Conservation (phyloP, 2,113 vertebrate genomes). For the Notiomystis cincta region DNA sequence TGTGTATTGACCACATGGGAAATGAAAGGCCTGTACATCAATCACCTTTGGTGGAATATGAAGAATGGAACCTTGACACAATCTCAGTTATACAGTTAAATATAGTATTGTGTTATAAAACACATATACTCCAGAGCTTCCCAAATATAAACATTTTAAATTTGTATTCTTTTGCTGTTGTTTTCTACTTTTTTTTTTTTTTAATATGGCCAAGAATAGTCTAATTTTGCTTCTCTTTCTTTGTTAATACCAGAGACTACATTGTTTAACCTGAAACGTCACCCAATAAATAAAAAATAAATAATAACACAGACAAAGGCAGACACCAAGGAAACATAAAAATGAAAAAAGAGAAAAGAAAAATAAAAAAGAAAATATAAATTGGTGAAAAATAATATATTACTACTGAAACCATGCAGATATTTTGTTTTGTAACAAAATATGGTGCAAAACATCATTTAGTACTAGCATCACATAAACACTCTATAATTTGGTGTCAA, state of each 20-base stretch:
- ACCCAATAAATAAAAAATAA: not conserved
- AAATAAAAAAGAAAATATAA: not conserved
- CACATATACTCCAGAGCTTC: not conserved
- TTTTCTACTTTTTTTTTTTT: not conserved
- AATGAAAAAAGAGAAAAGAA: rapidly evolving
- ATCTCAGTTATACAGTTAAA: not conserved
- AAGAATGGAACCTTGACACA: not conserved
- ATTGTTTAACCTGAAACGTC: not conserved
- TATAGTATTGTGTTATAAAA: not conserved
- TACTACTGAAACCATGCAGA: not conserved
- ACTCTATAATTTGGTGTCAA: not conserved
- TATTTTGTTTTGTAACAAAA: not conserved
- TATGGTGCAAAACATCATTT: not conserved
- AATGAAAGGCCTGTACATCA: not conserved
- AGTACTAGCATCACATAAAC: rapidly evolving
- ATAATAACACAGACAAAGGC: not conserved
- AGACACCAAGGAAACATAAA: not conserved
- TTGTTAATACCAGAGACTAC: not conserved
- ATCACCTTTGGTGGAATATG: not conserved
- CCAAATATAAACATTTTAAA: not conserved
- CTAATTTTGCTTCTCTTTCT: not conserved
- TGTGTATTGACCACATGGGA: not conserved
- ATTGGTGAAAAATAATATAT: not conserved
- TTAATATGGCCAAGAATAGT: rapidly evolving
- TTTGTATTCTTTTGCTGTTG: rapidly evolving